These are phyloP conservation scores for Achlya flavicornis DNA, from an alignment of 2,888 invertebrate genomes.

Conservation along the genomic window DNA sequence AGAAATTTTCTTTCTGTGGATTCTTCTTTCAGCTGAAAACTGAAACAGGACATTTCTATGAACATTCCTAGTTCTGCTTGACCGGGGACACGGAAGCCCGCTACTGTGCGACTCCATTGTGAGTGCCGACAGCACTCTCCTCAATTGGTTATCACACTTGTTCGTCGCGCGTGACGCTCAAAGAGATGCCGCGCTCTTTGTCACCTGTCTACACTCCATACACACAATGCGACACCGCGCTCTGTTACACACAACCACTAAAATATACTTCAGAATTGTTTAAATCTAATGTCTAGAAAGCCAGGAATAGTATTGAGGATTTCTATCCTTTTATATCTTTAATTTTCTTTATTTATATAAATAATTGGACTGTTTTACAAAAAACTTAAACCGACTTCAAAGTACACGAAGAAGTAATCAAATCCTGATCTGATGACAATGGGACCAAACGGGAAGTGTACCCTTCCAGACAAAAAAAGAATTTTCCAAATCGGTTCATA, in stretches of 20 bases:
- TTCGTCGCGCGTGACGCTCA: constrained; percentile 62
- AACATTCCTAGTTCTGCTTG: constrained; percentile 42
- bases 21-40: not conserved
- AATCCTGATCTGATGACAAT: no score
- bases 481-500: no score
- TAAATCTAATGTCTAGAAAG: not conserved
- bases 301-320: not conserved
- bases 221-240: constrained; percentile 38
- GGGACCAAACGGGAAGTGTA: no score
- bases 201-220: constrained; percentile 55
- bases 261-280: constrained; percentile 1
- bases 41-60: constrained; percentile 28
- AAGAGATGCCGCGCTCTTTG: constrained; percentile 66
- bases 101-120: constrained; percentile 76
- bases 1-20: not conserved
- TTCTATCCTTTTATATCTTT: not conserved
- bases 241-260: constrained; percentile 21
- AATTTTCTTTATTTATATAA: no score
- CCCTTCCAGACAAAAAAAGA: no score
- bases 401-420: no score
- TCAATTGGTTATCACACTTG: constrained; percentile 71
- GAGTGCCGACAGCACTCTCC: constrained; percentile 36
- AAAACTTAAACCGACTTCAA: no score
- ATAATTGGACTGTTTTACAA: no score
- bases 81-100: constrained; percentile 71